Evolutionary conservation across 2,888 invertebrate species (phyloP).

Genomic region (Silvanus unidentatus): DNA sequence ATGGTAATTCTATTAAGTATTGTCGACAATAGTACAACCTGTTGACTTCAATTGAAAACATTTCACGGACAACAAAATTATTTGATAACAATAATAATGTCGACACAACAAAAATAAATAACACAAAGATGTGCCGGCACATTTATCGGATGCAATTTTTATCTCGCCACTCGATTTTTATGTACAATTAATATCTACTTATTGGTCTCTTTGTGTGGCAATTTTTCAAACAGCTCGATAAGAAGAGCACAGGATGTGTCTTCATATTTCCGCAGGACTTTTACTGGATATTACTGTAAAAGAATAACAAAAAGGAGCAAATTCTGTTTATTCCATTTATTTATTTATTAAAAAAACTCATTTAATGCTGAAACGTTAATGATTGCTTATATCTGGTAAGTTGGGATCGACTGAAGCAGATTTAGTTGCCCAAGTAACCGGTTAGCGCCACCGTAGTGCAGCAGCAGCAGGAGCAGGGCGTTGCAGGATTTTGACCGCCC

Average conservation of each 20-base stretch:
- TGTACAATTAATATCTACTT: background rate
- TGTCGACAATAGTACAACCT: conserved; percentile 46
- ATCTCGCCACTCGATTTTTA: conserved; percentile 16
- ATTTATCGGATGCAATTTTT: conserved; percentile 37
- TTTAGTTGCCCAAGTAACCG: conserved; percentile 1
- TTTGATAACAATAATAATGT: conserved; percentile 44
- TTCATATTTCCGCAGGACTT: no score
- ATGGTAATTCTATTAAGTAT: conserved; percentile 48
- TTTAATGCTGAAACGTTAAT: background rate
- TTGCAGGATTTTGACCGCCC: conserved; percentile 10
- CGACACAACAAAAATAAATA: conserved; percentile 31
- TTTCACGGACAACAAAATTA: conserved; percentile 47
- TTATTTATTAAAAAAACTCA: no score
- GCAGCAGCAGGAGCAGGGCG: conserved; percentile 3
- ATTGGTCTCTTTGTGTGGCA: background rate
- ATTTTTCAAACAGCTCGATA: background rate
- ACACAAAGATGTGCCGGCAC: conserved; percentile 25
- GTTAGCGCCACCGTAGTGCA: conserved; percentile 3
- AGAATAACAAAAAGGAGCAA: no score
- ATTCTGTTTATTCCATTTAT: no score
- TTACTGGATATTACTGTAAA: no score
- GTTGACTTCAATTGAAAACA: conserved; percentile 43
- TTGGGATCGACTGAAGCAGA: background rate
- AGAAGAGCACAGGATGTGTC: background rate
- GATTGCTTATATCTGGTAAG: background rate